Base-by-base conservation (phyloP, 37 sponge, comb jelly and placozoan species). In the Crambe crambe region DNA sequence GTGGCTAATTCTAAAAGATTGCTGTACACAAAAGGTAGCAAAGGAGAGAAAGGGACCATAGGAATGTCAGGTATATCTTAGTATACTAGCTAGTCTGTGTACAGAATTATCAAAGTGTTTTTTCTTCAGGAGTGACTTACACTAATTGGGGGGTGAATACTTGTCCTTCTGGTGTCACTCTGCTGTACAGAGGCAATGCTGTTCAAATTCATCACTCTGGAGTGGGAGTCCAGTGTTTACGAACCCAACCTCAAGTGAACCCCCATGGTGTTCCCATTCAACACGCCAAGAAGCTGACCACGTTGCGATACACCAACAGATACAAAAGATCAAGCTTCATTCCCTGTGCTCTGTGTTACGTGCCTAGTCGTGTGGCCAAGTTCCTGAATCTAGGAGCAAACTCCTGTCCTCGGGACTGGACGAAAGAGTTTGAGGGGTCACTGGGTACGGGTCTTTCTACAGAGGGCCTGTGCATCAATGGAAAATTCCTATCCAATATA, bases 331-430 rank as follows among this genome's bases (percentile, higher is more conserved):
- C 25, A 23, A 20, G 39, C 5, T 25, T 37, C 9, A 29, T 72
- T 47, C 3, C 3, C 31, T 72, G 73, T 72, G 73, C 73, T 20
- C 51, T 44, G 51, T 72, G 73, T 29, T 22, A 43, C 32, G 54
- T 30, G 6, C 18, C 3, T n/a, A 42, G 6, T 30, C 47, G 32
- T 5, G 18, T 6, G 2, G 26, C 73, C 54, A 68, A 32, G 38
- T 68, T 68, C 20, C 8, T 36, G 10, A 20, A 37, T 21, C 6
- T 36, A 6, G 73, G 73, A 42, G 41, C 31, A 8, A 43, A 21
- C 5, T 18, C 54, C 4, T 72, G 73, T 23, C 73, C 73, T 42
- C 23, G 44, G n/a, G 54, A 43, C 20, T 72, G 73, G 73, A 44
- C 54, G 5, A 72, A 22, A 26, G 51, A 72, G 73, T 72, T 42